Base-by-base conservation (phyloP, 35 echinoderm and acorn worm species). In the Lytechinus pictus region DNA sequence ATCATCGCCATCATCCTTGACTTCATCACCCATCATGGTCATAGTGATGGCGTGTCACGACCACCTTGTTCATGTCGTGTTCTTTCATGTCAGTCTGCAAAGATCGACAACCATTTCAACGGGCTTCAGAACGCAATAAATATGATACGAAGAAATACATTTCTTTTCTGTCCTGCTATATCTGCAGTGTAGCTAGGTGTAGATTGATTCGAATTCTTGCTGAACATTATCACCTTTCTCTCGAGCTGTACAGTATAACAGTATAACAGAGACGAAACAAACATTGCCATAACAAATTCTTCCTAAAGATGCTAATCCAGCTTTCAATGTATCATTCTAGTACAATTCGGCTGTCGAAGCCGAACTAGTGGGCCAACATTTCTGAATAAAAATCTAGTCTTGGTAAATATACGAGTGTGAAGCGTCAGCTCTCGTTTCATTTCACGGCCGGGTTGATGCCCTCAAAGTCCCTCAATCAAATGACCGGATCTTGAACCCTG, bases 381-480 rank as follows among this genome's bases (percentile, higher is more conserved):
- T 79, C 21, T 79, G 56, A 58, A 58, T 58, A 6, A 79, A n/a
- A 79, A 79, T 24, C 16, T 24, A 79, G 21, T 79, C 2, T 6
- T 19, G 66, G 19, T 79, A 24, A 5, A 79, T 79, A 24, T 24
- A 79, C 21, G 66, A 79, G 66, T 79, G 19, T 19, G 66, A 79
- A 79, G 66, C 66, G 19, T 79, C 19, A 24, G 66, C 66, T 79
- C 66, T 5, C 66, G 4, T 58, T 58, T 58, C 56, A 58, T 79
- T 79, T 79, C 66, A 24, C 66, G 33, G 33, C 33, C 33, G 66
- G 66, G 66, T 79, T 79, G 66, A 24, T 79, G 66, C 66, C 66
- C 66, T 79, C 66, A 14, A 79, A 79, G n/a, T 79, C 66, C n/a
- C 66, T 79, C 66, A 79, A 79, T 79, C 16, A 79, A 79, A 79